Conservation (phyloP, 2,888 invertebrate genomes). For the Iphiclides podalirius region DNA sequence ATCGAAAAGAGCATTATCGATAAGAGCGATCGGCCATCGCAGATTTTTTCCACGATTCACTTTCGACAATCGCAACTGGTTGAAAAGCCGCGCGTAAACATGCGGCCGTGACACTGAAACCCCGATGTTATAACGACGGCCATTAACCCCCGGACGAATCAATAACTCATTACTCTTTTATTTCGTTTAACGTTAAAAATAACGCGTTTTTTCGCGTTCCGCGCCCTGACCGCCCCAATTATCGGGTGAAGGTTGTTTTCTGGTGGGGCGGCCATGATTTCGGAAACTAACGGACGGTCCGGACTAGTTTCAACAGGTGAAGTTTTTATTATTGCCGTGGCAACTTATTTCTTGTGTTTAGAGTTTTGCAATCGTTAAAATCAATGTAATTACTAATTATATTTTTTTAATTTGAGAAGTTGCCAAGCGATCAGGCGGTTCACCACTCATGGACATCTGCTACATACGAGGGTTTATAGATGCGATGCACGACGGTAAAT, state of each 20-base stretch:
- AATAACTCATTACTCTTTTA: conserved; percentile 60
- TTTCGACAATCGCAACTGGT: conserved; percentile 24
- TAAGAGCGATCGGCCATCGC: too few species aligned
- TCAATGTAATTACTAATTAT: background rate
- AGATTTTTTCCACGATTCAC: too few species aligned
- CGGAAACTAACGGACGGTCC: conserved; percentile 1
- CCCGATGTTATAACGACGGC: conserved; percentile 42
- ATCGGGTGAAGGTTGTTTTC: conserved; percentile 51
- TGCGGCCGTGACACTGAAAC: conserved; percentile 42
- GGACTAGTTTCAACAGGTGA: too few species aligned
- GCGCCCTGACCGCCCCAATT: conserved; percentile 46
- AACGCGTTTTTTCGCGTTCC: conserved; percentile 48
- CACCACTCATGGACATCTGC: too few species aligned
- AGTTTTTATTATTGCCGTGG: too few species aligned
- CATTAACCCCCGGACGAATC: conserved; percentile 48
- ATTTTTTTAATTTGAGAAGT: too few species aligned
- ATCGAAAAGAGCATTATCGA: too few species aligned
- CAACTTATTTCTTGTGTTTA: too few species aligned
- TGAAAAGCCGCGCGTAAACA: conserved; percentile 25
- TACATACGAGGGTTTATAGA: too few species aligned
- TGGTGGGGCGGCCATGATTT: conserved; percentile 2
- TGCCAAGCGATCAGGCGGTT: too few species aligned
- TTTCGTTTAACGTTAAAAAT: conserved; percentile 53
- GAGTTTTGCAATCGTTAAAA: too few species aligned
- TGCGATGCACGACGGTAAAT: too few species aligned